These are phyloP conservation scores for Pachliopta kotzebuea DNA, from an alignment of 2,888 invertebrate genomes.

Conservation along the genomic window DNA sequence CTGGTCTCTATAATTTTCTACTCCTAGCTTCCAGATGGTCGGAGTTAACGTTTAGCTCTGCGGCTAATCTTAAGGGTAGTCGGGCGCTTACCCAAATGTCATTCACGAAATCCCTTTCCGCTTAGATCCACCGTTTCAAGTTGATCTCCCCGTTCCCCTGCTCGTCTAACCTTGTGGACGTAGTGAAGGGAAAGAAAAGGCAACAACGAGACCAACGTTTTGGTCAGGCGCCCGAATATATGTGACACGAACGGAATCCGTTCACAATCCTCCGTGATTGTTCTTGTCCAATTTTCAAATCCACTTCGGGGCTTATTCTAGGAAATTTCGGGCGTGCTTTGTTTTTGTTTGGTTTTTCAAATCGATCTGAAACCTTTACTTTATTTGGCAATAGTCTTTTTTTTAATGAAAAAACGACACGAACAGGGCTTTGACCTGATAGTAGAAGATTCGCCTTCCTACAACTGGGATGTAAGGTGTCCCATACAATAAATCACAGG, in stretches of 20 bases:
- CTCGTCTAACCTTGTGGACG: constrained; percentile 29
- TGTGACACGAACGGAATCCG: constrained; percentile 54
- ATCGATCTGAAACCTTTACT: neutral
- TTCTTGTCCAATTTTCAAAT: constrained; percentile 58
- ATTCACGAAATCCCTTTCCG: constrained; percentile 64
- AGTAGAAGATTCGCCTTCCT: no score
- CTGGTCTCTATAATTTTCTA: constrained; percentile 32
- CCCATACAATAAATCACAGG: no score
- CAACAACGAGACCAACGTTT: constrained; percentile 37
- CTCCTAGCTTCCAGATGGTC: constrained; percentile 41
- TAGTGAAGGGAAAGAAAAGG: constrained; percentile 34
- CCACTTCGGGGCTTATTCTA: constrained; percentile 43
- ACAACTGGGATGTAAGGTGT: no score
- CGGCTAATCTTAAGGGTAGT: constrained; percentile 65
- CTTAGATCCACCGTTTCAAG: constrained; percentile 41
- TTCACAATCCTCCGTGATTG: constrained; percentile 60
- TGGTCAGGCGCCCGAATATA: constrained; percentile 44
- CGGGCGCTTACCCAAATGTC: constrained; percentile 67
- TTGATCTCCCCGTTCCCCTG: constrained; percentile 40
- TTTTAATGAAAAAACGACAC: neutral
- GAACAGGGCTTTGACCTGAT: neutral
- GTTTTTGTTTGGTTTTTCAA: constrained; percentile 34
- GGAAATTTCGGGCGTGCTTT: constrained; percentile 34
- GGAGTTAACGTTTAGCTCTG: constrained; percentile 42
- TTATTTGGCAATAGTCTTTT: neutral